Percentiles rank a stretch among this genome's conserved stretches.
Evolutionary conservation across 2,113 vertebrate genomes (phyloP).

Genomic region (Zosterops borbonicus): DNA sequence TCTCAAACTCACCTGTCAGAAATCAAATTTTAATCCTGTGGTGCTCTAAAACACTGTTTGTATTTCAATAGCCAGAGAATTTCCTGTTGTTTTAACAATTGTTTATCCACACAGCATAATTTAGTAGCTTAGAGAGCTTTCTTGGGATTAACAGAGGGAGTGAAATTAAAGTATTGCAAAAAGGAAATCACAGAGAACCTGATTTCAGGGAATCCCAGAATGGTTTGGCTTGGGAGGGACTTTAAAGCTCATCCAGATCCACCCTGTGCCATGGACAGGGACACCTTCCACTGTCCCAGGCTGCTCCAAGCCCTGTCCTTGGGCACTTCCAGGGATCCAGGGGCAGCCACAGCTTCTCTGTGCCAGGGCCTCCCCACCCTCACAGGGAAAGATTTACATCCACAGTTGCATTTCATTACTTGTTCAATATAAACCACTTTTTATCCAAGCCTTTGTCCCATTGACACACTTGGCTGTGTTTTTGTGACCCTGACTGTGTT

Average conservation of each 20-base stretch:
- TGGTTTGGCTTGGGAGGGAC: not conserved
- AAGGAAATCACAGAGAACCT: not conserved
- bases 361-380: not conserved
- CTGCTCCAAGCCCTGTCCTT: not conserved
- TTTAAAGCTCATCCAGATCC: rapidly evolving
- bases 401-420: not conserved
- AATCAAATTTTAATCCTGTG: not conserved
- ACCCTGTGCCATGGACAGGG: not conserved
- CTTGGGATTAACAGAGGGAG: not conserved
- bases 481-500: not conserved
- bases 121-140: not conserved
- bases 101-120: not conserved
- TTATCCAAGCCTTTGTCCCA: not conserved
- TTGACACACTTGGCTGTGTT: not conserved
- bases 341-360: not conserved
- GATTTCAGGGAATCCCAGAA: not conserved
- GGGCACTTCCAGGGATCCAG: not conserved
- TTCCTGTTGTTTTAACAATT: not conserved
- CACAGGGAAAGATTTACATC: not conserved
- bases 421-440: not conserved
- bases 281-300: not conserved
- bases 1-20: not conserved
- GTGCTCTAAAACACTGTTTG: not conserved
- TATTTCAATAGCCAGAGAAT: not conserved
- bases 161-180: not conserved